Base-by-base conservation (phyloP, 2,888 invertebrate species). In the Euphydryas editha region DNA sequence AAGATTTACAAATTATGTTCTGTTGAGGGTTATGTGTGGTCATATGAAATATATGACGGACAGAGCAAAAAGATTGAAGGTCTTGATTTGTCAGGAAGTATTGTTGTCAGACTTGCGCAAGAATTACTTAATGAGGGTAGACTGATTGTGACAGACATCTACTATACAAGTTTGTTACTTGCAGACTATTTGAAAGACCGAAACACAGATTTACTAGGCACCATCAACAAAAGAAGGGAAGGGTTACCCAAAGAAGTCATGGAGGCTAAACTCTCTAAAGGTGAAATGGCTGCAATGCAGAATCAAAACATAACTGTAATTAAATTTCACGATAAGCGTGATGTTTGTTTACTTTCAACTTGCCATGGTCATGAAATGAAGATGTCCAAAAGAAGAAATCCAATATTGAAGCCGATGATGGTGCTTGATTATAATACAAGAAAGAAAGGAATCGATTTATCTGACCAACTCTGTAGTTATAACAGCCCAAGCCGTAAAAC, bases 381-480 rank as follows among this genome's bases (percentile, higher is more conserved):
- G 42, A 42, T 42, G 42, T 42, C 42, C 42, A 42, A 42, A 42
- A n/a, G 42, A 42, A 42, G 42, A 42, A 42, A 42, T 42, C 42
- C 42, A 42, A 42, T 42, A 42, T 42, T 42, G 42, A 42, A 42
- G 42, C 42, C 42, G 42, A 42, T 42, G 42, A 42, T 42, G 42
- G 42, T 42, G 42, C 51, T 54, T 54, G n/a, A 61, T 36, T 47
- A 46, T 47, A 24, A 49, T n/a, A n/a, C n/a, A n/a, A n/a, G n/a
- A n/a, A n/a, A n/a, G n/a, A n/a, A n/a, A n/a, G n/a, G n/a, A n/a
- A n/a, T n/a, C n/a, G n/a, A n/a, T n/a, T n/a, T n/a, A n/a, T n/a
- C n/a, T n/a, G n/a, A n/a, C n/a, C n/a, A n/a, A n/a, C n/a, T n/a
- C n/a, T n/a, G n/a, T n/a, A n/a, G n/a, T n/a, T n/a, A n/a, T n/a